These are phyloP conservation scores for Alentia gelatinosa DNA, from an alignment of 2,888 invertebrate species.

Conservation along the genomic window DNA sequence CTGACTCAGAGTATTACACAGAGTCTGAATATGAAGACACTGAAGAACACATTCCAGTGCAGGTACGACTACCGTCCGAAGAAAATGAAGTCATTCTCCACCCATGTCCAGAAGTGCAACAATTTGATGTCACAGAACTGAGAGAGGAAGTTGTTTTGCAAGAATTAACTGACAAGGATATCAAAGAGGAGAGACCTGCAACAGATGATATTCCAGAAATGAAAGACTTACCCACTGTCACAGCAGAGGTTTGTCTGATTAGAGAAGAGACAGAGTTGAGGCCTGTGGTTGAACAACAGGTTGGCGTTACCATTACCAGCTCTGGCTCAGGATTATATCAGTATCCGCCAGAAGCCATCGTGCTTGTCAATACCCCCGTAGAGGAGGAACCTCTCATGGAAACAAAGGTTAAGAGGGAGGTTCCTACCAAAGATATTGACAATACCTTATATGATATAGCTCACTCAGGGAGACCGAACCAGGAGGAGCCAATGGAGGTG, in stretches of 20 bases:
- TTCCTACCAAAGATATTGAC: background rate
- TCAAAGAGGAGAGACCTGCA: background rate
- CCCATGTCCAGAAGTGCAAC: background rate
- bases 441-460: background rate
- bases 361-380: background rate
- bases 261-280: background rate
- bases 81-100: conserved; percentile 23
- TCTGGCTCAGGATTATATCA: background rate
- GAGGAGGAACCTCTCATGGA: background rate
- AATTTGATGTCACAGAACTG: background rate
- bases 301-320: background rate
- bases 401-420: background rate
- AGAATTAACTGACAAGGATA: background rate
- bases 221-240: background rate
- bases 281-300: background rate
- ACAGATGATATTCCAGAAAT: background rate
- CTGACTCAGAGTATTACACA: conserved; percentile 37
- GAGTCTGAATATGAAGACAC: conserved; percentile 28
- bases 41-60: conserved; percentile 46
- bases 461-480: background rate
- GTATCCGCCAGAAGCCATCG: background rate
- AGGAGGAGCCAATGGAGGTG: conserved; percentile 12
- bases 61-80: conserved; percentile 2
- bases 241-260: background rate
- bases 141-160: background rate